Evolutionary conservation across 2,113 vertebrate genomes (phyloP).

Genomic region (Vulpes vulpes): DNA sequence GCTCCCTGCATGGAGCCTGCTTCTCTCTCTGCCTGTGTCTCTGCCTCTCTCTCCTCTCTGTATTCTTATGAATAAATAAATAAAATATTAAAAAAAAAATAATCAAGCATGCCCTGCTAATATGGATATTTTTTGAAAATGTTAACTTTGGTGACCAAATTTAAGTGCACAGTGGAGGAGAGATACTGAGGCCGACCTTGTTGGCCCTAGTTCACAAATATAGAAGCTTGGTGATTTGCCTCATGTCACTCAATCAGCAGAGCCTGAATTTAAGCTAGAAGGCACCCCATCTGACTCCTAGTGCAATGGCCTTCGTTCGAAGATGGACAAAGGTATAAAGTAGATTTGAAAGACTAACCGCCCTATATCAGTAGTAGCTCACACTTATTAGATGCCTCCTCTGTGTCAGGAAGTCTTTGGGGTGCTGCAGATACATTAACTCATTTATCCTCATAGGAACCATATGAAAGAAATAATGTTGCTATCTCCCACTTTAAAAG

Average conservation of each 20-base stretch:
- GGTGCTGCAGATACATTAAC: neutral
- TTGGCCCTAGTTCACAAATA: neutral
- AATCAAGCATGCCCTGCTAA: neutral
- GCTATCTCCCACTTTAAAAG: neutral
- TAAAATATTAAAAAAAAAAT: neutral
- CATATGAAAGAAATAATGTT: neutral
- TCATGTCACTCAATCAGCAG: neutral
- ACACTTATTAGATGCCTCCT: neutral
- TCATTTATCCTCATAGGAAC: neutral
- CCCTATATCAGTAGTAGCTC: neutral
- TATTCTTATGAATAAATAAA: too few species aligned
- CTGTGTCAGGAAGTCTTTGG: neutral
- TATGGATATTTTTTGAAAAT: neutral
- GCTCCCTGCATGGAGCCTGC: too few species aligned
- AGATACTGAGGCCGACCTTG: neutral
- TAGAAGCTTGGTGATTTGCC: neutral
- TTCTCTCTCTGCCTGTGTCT: too few species aligned
- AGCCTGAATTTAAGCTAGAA: neutral
- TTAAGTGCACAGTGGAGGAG: neutral
- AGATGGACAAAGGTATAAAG: neutral
- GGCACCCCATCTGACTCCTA: neutral
- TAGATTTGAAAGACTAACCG: neutral
- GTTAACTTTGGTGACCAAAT: neutral
- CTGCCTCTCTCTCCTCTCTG: too few species aligned
- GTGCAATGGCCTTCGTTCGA: neutral